Evolutionary conservation across 2,113 vertebrate species (phyloP), one percentile per base, ranked within the genome.

Genomic region (Atherinomorus stipes): DNA sequence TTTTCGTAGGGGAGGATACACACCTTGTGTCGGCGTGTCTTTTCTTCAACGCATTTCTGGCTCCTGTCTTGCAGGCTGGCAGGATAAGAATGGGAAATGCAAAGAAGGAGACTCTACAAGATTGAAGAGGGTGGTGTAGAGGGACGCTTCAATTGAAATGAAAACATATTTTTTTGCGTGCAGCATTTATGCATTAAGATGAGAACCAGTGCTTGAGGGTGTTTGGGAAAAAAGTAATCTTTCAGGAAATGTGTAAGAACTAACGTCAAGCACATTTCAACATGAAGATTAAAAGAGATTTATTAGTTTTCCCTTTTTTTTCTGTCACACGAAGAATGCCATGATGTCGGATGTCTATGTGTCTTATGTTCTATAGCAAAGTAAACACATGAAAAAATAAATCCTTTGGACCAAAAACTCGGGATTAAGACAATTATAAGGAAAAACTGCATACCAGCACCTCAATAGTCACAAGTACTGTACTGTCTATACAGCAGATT

Each of bases 101-200:
- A 86, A 84, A 81, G 28, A 71, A 54, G 63, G 38, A 50, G 64
- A 79, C 68, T 60, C 3, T 0, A 0, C 13, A 25, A 75, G 56
- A 88, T 64, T 81, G 68, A 88, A 71, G 63, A n/a, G 50, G 70
- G 60, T 52, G 74, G 62, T 72, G 82, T 19, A 16, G 64, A 78
- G 23, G 63, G 76, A 66, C 34, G 21, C 68, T 75, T 76, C 49
- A 78, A n/a, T 78, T 4, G 15, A 61, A 76, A 80, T 50, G 34
- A 76, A 85, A 81, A 80, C 74, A 83, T 81, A 19, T 82, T 83
- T 82, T 83, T 86, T 62, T 23, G 58, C 13, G 31, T 74, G n/a
- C 37, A 16, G 21, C 25, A 72, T 82, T 86, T 59, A 53, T 71
- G 59, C 75, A 67, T 82, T 78, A 73, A 73, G 59, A 86, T 73